Base-by-base conservation (phyloP, 92 coral and sea anemone species). In the Virgularia gustaviana region DNA sequence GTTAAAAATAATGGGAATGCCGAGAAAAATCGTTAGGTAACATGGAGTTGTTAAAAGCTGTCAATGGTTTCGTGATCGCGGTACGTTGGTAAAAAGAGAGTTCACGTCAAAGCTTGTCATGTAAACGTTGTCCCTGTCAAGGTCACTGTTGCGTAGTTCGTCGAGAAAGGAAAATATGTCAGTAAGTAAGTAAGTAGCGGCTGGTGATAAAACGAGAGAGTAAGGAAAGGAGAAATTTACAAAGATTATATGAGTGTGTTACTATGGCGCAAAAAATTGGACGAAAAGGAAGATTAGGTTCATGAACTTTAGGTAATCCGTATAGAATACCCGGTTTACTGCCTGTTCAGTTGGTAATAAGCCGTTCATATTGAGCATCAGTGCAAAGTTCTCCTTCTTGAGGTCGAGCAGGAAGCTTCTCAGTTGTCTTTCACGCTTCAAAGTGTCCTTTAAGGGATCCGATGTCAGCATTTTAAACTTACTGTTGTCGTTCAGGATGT, bases 1-100 rank as follows among this genome's bases (percentile, higher is more conserved):
- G 30, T 64, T 64, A 39, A 35, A 64, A 37, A n/a, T 36, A 64
- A 39, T 64, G 72, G 41, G 10, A n/a, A 3, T 64, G 8, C 18
- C 41, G 36, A 2, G 70, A 25, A 7, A 62, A 34, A 29, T 45
- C 70, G 3, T 62, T 1, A 7, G 3, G 13, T 20, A 18, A 6
- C 8, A 45, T 25, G 44, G 3, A 2, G 19, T 34, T 41, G 1
- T 2, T 4, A 31, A 62, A 62, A 19, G 25, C 36, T n/a, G n/a
- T n/a, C n/a, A n/a, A n/a, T n/a, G n/a, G n/a, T n/a, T n/a, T n/a
- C n/a, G n/a, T n/a, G n/a, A n/a, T n/a, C n/a, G n/a, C 2, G 70
- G 70, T 2, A 62, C 44, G 19, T 62, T 62, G 12, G 70, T 47
- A 25, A 47, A 47, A 4, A 47, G n/a, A 15, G 55, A 4, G 3